Conservation (phyloP, 1,140 invertebrate species). For the Zelostemma sp. region DNA sequence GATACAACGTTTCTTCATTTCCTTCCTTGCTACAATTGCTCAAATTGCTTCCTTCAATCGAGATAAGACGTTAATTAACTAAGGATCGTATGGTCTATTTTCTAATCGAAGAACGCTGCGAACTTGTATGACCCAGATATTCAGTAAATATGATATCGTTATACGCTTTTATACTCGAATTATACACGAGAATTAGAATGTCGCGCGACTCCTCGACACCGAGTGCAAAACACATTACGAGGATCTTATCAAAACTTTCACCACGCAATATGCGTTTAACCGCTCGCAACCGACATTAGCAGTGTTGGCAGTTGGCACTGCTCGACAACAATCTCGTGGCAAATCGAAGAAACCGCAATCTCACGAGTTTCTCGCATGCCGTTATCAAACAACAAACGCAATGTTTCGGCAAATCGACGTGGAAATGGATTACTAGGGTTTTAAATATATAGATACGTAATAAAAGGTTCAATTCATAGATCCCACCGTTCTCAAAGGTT, state of each 20-base stretch:
- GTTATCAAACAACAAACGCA: constrained; percentile 38
- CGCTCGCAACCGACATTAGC: constrained; percentile 29
- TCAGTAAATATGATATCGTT: too few relatives aligned
- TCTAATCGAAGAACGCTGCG: too few relatives aligned
- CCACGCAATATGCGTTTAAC: constrained; percentile 19
- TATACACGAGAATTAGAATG: not conserved
- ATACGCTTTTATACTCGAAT: too few relatives aligned
- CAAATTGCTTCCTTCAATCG: too few relatives aligned
- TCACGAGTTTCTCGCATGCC: constrained; percentile 30
- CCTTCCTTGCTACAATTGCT: too few relatives aligned
- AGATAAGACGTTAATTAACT: too few relatives aligned
- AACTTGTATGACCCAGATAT: too few relatives aligned
- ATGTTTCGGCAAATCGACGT: constrained; percentile 27
- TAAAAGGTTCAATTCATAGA: too few relatives aligned
- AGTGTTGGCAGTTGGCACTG: constrained; percentile 25
- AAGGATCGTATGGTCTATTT: too few relatives aligned
- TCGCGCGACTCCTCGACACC: not conserved
- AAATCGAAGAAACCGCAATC: constrained; percentile 30
- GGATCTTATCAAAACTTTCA: constrained; percentile 39
- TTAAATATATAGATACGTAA: too few relatives aligned
- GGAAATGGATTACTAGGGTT: constrained; percentile 22
- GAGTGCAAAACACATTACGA: constrained; percentile 7
- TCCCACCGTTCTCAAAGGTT: constrained; percentile 46
- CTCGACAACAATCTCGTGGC: constrained; percentile 14
- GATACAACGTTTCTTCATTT: too few relatives aligned